Conservation (phyloP, 2,888 invertebrate genomes). For the Chaitophorus viminalis region DNA sequence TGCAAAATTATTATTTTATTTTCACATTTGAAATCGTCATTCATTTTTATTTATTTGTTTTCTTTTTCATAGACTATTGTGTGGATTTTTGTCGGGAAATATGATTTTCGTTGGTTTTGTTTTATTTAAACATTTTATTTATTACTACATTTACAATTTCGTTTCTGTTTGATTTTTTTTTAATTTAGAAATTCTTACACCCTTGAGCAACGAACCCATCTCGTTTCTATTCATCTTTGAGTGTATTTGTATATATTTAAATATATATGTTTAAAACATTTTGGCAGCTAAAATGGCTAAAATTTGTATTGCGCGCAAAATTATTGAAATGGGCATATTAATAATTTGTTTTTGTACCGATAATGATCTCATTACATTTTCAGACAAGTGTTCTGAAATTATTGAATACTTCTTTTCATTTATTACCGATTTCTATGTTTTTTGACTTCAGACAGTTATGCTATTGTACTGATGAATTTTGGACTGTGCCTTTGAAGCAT, state of each 20-base stretch:
- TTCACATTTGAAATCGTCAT: conserved; percentile 29
- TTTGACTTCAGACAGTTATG: conserved; percentile 23
- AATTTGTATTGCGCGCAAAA: conserved; percentile 46
- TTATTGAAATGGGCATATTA: conserved; percentile 29
- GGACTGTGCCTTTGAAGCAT: conserved; percentile 47
- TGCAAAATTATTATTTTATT: conserved; percentile 48
- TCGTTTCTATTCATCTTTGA: background rate
- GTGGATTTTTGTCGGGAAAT: conserved; percentile 25
- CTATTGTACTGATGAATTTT: conserved; percentile 34
- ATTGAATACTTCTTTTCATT: conserved; percentile 28
- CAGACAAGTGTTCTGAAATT: conserved; percentile 7
- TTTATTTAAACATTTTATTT: conserved; percentile 53
- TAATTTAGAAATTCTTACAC: background rate
- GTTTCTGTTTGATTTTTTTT: conserved; percentile 32
- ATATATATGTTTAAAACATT: too few species aligned
- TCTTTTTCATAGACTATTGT: conserved; percentile 37
- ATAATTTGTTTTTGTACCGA: conserved; percentile 29
- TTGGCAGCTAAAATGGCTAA: conserved; percentile 22
- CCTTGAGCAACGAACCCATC: conserved; percentile 52
- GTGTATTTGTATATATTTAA: too few species aligned
- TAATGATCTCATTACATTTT: conserved; percentile 58
- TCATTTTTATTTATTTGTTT: conserved; percentile 57
- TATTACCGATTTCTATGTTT: conserved; percentile 7
- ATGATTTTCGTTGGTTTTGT: conserved; percentile 41
- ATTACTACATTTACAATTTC: conserved; percentile 62